Evolutionary conservation across 2,888 invertebrate species (phyloP), one percentile per base, ranked within the genome.

Genomic region (Ophioninae sp.): DNA sequence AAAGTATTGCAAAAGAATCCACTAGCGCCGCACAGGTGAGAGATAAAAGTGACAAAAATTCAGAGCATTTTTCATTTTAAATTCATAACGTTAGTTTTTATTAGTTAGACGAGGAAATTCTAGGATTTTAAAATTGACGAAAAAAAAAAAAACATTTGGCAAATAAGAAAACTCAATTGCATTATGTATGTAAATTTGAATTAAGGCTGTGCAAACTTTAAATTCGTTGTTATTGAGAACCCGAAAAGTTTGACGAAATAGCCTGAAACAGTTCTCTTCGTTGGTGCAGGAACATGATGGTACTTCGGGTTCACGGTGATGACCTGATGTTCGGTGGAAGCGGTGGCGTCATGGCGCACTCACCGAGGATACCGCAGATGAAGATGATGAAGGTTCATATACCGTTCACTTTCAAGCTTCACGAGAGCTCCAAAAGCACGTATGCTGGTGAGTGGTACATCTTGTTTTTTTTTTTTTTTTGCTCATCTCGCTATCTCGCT

Each of bases 381-480:
- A 95, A 96, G 90, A 96, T 97, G 96, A 96, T 96, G 94, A 95
- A 96, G 91, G 96, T 97, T 21, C 96, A 96, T 93, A 96, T 97
- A 91, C 96, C 96, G 17, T 97, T 96, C 93, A 96, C 96, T 20
- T 96, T 97, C 93, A 96, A 96, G 90, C 94, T 96, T 81, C 93
- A 96, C 88, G 96, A 96, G 91, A 95, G 95, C 84, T 95, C 95
- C 78, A 95, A 95, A 88, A 95, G 96, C 86, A 95, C 95, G 20
- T 96, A 96, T 88, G 94, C 95, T 89, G 96, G 96, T 96, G 91
- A 94, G 92, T 90, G 70, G n/a, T 65, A 44, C 23, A 30, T 13
- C 10, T 73, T 20, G 20, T 59, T 61, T 79, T 61, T 56, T 57
- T 50, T 21, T 74, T 59, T 23, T n/a, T n/a, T n/a, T n/a, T n/a